phyloP scores from a whole-genome alignment of 2,888 invertebrate genomes.

The Erebia ligea region DNA sequence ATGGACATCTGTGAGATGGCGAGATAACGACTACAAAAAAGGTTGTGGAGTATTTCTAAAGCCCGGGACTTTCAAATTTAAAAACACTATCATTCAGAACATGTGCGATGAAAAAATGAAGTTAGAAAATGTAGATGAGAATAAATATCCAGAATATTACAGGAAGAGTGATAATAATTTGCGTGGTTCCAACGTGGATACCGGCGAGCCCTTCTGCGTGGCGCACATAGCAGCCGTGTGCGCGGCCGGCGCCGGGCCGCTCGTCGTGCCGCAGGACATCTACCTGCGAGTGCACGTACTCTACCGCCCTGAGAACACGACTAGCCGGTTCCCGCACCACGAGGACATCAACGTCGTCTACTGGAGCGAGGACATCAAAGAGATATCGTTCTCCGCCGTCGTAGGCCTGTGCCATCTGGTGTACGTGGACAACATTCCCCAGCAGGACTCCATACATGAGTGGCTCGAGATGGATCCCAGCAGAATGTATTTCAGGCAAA shows the following conservation, averaged over 20 bases:
- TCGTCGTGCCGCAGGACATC: constrained; percentile 83
- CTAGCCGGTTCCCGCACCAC: constrained; percentile 83
- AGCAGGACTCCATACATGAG: constrained; percentile 76
- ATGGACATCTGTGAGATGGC: constrained; percentile 82
- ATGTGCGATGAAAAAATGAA: constrained; percentile 56
- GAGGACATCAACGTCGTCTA: constrained; percentile 89
- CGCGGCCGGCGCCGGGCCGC: constrained; percentile 76
- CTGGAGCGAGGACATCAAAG: constrained; percentile 89
- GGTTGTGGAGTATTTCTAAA: constrained; percentile 88
- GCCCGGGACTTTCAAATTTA: constrained; percentile 85
- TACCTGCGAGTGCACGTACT: constrained; percentile 87
- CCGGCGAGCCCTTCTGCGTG: constrained; percentile 90
- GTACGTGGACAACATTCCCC: constrained; percentile 84
- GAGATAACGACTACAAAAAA: constrained; percentile 84
- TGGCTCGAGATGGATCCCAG: constrained; percentile 86
- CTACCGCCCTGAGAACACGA: constrained; percentile 90
- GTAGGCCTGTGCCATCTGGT: constrained; percentile 87
- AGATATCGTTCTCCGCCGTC: constrained; percentile 84
- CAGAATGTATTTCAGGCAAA: constrained; percentile 89
- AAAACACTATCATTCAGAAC: constrained; percentile 55
- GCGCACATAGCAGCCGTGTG: constrained; percentile 87
- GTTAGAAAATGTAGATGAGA: constrained; percentile 85
- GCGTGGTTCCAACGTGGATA: constrained; percentile 88
- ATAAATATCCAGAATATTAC: constrained; percentile 91
- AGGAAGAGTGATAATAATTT: constrained; percentile 87